Conservation (phyloP, 1,140 invertebrate species). For the Leptinotarsa defecta region DNA sequence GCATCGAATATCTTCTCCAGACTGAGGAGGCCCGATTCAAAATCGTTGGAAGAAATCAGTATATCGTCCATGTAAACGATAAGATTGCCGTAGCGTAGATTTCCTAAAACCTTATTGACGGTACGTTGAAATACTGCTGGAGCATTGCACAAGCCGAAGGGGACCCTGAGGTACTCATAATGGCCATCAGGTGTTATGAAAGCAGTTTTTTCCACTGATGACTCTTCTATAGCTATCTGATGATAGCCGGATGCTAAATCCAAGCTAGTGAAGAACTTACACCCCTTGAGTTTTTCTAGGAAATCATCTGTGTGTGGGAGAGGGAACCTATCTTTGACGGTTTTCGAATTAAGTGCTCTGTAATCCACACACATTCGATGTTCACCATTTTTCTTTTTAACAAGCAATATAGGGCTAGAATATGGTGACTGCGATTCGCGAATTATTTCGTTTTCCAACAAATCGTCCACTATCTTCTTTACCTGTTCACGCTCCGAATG, state of each 20-base stretch:
- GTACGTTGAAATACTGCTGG: constrained; percentile 56
- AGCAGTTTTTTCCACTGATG: constrained; percentile 46
- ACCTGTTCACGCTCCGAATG: constrained; percentile 28
- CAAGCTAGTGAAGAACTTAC: constrained; percentile 43
- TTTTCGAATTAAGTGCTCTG: constrained; percentile 50
- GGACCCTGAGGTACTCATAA: constrained; percentile 57
- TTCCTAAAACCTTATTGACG: constrained; percentile 51
- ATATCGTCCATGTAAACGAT: constrained; percentile 46
- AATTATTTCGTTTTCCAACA: constrained; percentile 51
- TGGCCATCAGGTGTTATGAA: constrained; percentile 49
- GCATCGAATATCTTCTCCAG: constrained; percentile 39
- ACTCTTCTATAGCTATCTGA: constrained; percentile 48
- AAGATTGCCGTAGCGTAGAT: constrained; percentile 33
- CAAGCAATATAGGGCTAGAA: constrained; percentile 52
- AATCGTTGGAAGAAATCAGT: constrained; percentile 40
- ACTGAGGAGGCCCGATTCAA: constrained; percentile 40
- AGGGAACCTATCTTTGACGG: constrained; percentile 54
- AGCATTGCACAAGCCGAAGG: constrained; percentile 57
- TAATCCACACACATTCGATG: constrained; percentile 54
- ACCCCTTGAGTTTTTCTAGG: constrained; percentile 46
- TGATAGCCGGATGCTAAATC: constrained; percentile 44
- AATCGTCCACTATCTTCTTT: constrained; percentile 24
- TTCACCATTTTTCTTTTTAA: constrained; percentile 50
- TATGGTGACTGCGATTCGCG: constrained; percentile 52
- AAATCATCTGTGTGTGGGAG: constrained; percentile 57